Conservation (phyloP, 1,140 invertebrate species). For the Colletes gigas region DNA sequence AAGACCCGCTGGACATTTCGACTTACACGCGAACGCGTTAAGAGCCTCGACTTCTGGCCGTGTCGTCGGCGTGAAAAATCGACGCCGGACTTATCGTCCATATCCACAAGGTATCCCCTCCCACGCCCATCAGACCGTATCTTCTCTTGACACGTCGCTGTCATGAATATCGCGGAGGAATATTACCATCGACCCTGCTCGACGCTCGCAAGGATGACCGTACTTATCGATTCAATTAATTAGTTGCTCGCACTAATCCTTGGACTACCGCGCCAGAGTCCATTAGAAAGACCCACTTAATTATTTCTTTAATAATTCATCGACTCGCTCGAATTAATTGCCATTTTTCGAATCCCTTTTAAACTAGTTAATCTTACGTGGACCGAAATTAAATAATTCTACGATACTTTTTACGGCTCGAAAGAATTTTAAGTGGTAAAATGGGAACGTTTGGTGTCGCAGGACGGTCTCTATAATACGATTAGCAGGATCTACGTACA, state of each 20-base stretch:
- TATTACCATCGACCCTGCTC: conserved; percentile 5
- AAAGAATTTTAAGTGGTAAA: background rate
- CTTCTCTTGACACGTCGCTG: conserved; percentile 19
- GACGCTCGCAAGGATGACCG: background rate
- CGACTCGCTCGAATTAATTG: no score
- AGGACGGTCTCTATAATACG: background rate
- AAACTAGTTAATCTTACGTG: no score
- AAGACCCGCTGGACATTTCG: conserved; percentile 47
- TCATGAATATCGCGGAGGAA: conserved; percentile 28
- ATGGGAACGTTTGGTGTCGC: no score
- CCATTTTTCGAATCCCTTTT: no score
- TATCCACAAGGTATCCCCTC: conserved; percentile 5
- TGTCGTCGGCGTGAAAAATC: conserved; percentile 54
- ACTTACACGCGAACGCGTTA: conserved; percentile 52
- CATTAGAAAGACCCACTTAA: no score
- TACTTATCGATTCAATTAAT: background rate
- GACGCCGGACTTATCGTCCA: conserved; percentile 38
- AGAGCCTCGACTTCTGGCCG: conserved; percentile 43
- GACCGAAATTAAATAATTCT: no score
- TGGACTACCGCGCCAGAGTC: no score
- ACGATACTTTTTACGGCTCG: background rate
- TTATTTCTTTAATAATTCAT: no score
- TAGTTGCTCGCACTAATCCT: no score
- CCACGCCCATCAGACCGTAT: conserved; percentile 31
- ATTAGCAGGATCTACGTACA: conserved; percentile 1